Base-by-base conservation (phyloP, 2,888 invertebrate genomes). In the Mythimna lalbum region DNA sequence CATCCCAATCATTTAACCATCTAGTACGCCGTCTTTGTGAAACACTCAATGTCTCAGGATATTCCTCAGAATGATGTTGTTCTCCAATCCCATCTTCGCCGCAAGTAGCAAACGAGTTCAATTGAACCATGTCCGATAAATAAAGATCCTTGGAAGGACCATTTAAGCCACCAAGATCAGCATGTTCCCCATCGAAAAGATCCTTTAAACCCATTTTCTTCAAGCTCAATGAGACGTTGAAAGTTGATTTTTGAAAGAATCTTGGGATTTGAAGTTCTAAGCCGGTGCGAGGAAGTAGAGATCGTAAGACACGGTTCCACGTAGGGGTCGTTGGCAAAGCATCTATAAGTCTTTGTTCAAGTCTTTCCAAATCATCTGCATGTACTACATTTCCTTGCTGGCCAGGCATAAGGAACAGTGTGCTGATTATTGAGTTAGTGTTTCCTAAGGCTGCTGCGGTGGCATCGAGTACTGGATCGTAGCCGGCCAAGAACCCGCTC, bases 211-310 rank as follows among this genome's bases (percentile, higher is more conserved):
- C 98, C 98, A 98, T 98, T 79, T 97, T 96, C 87, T 97, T 97
- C 63, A 98, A 94, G 0, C 98, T 97, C 21, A 97, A 96, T 0
- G 98, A 98, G 0, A 98, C 97, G 85, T 99, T 98, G 39, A 98
- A 97, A 14, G 98, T 97, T 0, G 98, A 98, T 80, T 98, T 97
- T 86, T 98, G 98, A 17, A 98, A 97, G 90, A 98, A 98, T 82
- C 98, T 96, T 0, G 98, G 98, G 60, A 98, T 96, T 91, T 98
- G 98, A 1, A 98, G 96, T 92, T 98, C 98, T 64, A 98, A 92
- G 0, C 98, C 98, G 0, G 97, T 97, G 2, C 98, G 96, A 27
- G 98, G 98, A 79, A 98, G 96, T 4, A 98, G 92, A 0, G 98
- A 97, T 27, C 97, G 97, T 9, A 98, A 94, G 12, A 98, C 90